Conservation (phyloP, 2,113 vertebrate species). For the Trogon surrucura region DNA sequence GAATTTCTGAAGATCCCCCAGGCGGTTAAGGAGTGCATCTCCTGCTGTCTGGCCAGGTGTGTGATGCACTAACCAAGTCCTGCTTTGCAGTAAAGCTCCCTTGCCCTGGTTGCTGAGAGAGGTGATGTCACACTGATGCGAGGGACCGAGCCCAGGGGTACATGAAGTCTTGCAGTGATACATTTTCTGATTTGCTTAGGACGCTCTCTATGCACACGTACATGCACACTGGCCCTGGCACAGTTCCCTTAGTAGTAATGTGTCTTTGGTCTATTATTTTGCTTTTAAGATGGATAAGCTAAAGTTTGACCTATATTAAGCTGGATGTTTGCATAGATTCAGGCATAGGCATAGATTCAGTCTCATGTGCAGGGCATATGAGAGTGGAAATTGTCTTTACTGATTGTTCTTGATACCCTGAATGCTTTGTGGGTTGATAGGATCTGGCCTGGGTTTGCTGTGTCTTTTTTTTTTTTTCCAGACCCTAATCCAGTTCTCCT, state of each 20-base stretch:
- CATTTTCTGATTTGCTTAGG: neutral
- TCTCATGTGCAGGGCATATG: fast-evolving
- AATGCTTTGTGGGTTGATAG: neutral
- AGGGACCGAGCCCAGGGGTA: neutral
- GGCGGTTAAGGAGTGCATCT: neutral
- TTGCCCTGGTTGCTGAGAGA: neutral
- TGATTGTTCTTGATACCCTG: neutral
- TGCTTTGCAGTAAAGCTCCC: neutral
- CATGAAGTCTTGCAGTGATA: neutral
- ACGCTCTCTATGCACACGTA: fast-evolving
- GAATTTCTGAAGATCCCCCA: neutral
- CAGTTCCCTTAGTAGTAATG: neutral
- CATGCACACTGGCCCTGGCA: neutral
- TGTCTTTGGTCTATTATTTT: neutral
- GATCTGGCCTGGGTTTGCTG: neutral
- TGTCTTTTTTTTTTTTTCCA: neutral
- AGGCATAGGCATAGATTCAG: neutral
- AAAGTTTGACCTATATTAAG: neutral
- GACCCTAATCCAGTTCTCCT: neutral
- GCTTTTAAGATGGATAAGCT: neutral
- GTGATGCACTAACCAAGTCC: neutral
- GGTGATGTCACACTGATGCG: neutral
- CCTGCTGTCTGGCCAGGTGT: neutral
- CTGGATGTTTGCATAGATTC: neutral
- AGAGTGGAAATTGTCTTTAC: neutral